Percentiles rank a stretch among this genome's conserved stretches.
These are phyloP conservation scores for Leptinotarsa tumamoca DNA, from an alignment of 2,888 invertebrate genomes.

Conservation along the genomic window DNA sequence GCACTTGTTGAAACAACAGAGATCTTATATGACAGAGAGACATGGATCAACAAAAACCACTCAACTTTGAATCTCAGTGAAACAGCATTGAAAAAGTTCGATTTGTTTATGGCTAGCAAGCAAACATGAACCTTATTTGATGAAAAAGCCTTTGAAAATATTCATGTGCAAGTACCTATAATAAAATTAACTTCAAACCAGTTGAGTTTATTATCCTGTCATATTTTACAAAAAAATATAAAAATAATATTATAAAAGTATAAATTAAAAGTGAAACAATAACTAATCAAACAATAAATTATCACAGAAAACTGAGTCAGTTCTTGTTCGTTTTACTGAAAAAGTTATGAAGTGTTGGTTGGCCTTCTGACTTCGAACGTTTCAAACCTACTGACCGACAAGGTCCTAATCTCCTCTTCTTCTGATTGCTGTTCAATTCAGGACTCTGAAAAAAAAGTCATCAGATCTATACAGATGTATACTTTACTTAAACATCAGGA, in stretches of 20 bases:
- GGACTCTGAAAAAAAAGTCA: constrained; percentile 28
- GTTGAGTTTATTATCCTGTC: not conserved
- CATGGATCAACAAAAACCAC: too few relatives aligned
- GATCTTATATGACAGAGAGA: too few relatives aligned
- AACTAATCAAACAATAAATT: constrained; percentile 15
- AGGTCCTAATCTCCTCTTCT: constrained; percentile 44
- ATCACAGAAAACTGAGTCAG: constrained; percentile 25
- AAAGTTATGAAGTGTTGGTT: constrained; percentile 49
- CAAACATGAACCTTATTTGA: too few relatives aligned
- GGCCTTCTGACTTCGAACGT: constrained; percentile 38
- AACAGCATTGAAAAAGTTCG: too few relatives aligned
- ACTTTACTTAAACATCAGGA: not conserved
- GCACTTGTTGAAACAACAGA: too few relatives aligned
- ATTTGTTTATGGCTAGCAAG: too few relatives aligned
- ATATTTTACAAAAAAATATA: not conserved
- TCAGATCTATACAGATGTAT: not conserved
- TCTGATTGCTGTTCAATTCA: constrained; percentile 25
- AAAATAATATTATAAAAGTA: not conserved
- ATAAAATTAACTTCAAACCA: not conserved
- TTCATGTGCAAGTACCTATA: too few relatives aligned
- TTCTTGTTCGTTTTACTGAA: constrained; percentile 42
- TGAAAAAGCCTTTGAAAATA: too few relatives aligned
- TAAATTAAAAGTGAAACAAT: not conserved
- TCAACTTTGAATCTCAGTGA: too few relatives aligned
- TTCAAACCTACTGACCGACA: constrained; percentile 46